phyloP scores from a whole-genome alignment of 2,113 vertebrate genomes.

The Oreotrochilus melanogaster region DNA sequence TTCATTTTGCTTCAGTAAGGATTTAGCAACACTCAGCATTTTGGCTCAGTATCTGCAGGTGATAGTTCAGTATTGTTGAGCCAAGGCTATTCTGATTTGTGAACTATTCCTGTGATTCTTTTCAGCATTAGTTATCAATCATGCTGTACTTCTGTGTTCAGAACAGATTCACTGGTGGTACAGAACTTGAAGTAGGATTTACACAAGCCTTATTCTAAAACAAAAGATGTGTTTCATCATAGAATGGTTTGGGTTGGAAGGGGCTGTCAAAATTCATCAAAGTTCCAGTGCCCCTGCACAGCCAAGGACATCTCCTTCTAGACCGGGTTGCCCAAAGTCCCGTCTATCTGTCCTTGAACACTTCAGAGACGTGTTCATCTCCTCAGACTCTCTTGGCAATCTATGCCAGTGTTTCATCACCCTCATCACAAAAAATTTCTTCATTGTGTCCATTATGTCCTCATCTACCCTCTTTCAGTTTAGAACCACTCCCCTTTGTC shows the following conservation, averaged over 20 bases:
- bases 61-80: not conserved
- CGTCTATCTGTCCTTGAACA: not conserved
- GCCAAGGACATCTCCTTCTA: too few relatives aligned
- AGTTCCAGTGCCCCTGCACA: too few relatives aligned
- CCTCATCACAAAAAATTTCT: not conserved
- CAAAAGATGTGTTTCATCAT: not conserved
- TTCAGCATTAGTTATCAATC: not conserved
- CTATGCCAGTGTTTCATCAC: too few relatives aligned
- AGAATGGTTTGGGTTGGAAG: not conserved
- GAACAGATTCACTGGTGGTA: not conserved
- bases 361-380: fast-evolving
- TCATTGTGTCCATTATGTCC: not conserved
- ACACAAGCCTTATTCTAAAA: not conserved
- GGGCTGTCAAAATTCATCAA: not conserved
- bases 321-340: not conserved
- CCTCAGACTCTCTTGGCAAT: not conserved
- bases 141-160: not conserved
- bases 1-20: not conserved
- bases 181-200: not conserved
- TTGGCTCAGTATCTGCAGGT: not conserved
- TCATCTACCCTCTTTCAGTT: not conserved
- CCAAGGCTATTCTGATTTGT: not conserved
- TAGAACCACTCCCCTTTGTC: not conserved
- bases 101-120: not conserved
- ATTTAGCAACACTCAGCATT: not conserved